A percentile compares a stretch with the other conserved stretches of the same genome.
phyloP scores from a whole-genome alignment of 2,888 invertebrate species.

The Cartodere bifasciata region DNA sequence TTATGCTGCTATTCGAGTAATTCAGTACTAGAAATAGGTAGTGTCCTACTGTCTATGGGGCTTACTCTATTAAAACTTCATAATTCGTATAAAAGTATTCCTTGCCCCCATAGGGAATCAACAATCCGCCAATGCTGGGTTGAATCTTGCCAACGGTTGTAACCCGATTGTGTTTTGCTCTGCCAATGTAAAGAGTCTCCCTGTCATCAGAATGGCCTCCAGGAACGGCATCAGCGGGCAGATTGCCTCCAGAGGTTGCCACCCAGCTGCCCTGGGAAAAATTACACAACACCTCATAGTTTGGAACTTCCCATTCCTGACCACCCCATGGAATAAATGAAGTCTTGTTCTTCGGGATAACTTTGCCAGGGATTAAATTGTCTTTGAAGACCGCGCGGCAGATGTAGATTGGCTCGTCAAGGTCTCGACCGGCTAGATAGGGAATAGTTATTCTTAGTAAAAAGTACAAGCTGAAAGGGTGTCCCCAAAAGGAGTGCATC shows the following conservation, averaged over 20 bases:
- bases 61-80: conserved; percentile 54
- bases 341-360: conserved; percentile 52
- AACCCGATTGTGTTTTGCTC: conserved; percentile 64
- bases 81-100: conserved; percentile 71
- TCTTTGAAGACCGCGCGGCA: conserved; percentile 58
- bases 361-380: conserved; percentile 68
- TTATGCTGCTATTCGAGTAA: too few species aligned
- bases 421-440: conserved; percentile 46
- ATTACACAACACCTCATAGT: conserved; percentile 49
- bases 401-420: conserved; percentile 50
- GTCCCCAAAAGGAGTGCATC: too few species aligned
- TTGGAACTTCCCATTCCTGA: conserved; percentile 48
- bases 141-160: conserved; percentile 74
- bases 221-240: conserved; percentile 58
- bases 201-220: conserved; percentile 63
- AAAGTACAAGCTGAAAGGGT: too few species aligned
- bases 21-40: too few species aligned
- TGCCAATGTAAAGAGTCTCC: conserved; percentile 66
- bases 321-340: conserved; percentile 69
- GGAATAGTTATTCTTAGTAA: too few species aligned
- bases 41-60: too few species aligned
- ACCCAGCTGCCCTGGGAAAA: conserved; percentile 32
- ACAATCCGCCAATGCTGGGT: conserved; percentile 66
- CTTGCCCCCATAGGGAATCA: conserved; percentile 71
- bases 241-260: conserved; percentile 37